Evolutionary conservation across 2,888 invertebrate species (phyloP), one percentile per base, ranked within the genome.

Genomic region (Dryococelus australis): DNA sequence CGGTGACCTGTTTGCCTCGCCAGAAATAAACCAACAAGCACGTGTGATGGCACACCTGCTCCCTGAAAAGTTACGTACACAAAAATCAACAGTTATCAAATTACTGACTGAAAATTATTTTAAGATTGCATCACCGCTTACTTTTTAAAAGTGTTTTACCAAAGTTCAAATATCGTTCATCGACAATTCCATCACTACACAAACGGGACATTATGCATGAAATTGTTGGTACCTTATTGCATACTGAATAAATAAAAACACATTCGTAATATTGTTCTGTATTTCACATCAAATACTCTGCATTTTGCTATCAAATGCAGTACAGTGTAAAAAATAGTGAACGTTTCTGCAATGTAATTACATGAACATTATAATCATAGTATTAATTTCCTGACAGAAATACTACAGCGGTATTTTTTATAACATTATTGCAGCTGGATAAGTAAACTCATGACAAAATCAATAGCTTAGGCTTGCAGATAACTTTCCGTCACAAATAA

Each of bases 281-380:
- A 65, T 65, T 65, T 65, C 65, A 65, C 65, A 65, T 65, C 65
- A 65, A 65, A 65, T 16, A 65, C 16, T 24, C 20, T n/a, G 65
- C 65, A 65, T 3, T 65, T 65, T 20, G 16, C n/a, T 65, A 24
- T 65, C 65, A n/a, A 65, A 65, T 65, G 65, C 65, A n/a, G 65
- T 65, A 65, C 65, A 65, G 65, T 65, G 65, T 65, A 65, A 65
- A 65, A 65, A 65, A 65, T 65, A 65, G 65, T 65, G 65, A 65
- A 65, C 65, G 65, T 20, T 65, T 65, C n/a, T 65, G 65, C n/a
- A 65, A 65, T 65, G 24, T 65, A 65, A 65, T 65, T n/a, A 65
- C 65, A 65, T 65, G 24, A 65, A 65, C 65, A n/a, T 65, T 12
- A 65, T 65, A 65, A 65, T 51, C 51, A 65, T 65, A 65, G 65